A percentile compares a stretch with the other conserved stretches of the same genome.
These are phyloP conservation scores for Calliphora vicina DNA, from an alignment of 1,140 invertebrate species.

Conservation along the genomic window DNA sequence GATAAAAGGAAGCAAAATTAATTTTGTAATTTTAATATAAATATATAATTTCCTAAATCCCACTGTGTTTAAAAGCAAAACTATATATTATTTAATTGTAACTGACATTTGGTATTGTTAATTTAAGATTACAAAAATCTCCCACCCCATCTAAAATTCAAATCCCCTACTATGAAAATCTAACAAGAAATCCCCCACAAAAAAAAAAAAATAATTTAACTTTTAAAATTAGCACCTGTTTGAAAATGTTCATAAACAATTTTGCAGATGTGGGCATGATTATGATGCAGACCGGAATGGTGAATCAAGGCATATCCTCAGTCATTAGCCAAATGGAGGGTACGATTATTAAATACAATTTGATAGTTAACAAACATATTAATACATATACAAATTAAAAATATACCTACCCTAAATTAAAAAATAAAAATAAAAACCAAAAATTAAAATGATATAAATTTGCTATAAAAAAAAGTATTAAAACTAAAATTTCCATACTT, in stretches of 20 bases:
- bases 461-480: neutral
- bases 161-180: neutral
- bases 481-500: neutral
- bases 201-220: too few relatives aligned
- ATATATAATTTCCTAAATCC: neutral
- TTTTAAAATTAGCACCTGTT: slow-evolving; percentile 6
- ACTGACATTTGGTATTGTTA: slow-evolving; percentile 1
- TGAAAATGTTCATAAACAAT: slow-evolving; percentile 30
- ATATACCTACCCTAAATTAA: slow-evolving; percentile 3
- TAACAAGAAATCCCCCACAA: neutral
- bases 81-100: neutral
- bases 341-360: slow-evolving; percentile 66
- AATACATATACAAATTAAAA: neutral
- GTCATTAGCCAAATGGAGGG: slow-evolving; percentile 80
- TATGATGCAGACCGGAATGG: slow-evolving; percentile 93
- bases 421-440: neutral
- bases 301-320: slow-evolving; percentile 81
- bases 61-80: neutral
- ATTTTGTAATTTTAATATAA: too few relatives aligned
- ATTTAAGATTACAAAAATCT: slow-evolving; percentile 3
- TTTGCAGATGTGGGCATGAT: slow-evolving; percentile 94
- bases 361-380: neutral
- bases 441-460: neutral
- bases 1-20: too few relatives aligned
- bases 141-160: too few relatives aligned